These are phyloP conservation scores for Drosophila tsacasi DNA, from an alignment of 1,140 invertebrate species.

Conservation along the genomic window DNA sequence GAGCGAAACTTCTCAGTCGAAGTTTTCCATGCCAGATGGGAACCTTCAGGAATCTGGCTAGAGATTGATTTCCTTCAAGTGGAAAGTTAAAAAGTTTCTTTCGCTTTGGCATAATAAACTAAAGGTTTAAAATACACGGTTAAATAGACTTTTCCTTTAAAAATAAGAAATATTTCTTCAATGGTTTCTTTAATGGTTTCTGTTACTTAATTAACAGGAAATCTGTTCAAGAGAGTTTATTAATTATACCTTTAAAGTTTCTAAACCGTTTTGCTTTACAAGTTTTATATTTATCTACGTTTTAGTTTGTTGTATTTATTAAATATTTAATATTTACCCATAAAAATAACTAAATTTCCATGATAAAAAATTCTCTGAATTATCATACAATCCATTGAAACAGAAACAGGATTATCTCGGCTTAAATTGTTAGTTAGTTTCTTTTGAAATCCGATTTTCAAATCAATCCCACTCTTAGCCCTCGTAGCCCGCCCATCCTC, in stretches of 20 bases:
- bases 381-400: not conserved
- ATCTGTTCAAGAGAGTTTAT: too few species aligned
- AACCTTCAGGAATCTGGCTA: not conserved
- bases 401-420: conserved; percentile 8
- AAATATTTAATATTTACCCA: not conserved
- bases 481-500: not conserved
- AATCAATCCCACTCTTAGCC: conserved; percentile 6
- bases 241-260: too few species aligned
- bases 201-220: not conserved
- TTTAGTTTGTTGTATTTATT: too few species aligned
- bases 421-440: conserved; percentile 1
- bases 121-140: too few species aligned
- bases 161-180: not conserved
- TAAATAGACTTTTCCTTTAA: not conserved
- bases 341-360: not conserved
- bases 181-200: not conserved
- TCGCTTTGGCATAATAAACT: not conserved
- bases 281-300: too few species aligned
- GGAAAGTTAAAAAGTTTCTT: conserved; percentile 10
- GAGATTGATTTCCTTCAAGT: conserved; percentile 21
- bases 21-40: conserved; percentile 14
- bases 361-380: not conserved
- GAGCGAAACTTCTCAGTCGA: conserved; percentile 2
- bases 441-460: conserved; percentile 20
- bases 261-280: too few species aligned